Base-by-base conservation (phyloP, 2,888 invertebrate species). In the Caenorhabditis uteleia region DNA sequence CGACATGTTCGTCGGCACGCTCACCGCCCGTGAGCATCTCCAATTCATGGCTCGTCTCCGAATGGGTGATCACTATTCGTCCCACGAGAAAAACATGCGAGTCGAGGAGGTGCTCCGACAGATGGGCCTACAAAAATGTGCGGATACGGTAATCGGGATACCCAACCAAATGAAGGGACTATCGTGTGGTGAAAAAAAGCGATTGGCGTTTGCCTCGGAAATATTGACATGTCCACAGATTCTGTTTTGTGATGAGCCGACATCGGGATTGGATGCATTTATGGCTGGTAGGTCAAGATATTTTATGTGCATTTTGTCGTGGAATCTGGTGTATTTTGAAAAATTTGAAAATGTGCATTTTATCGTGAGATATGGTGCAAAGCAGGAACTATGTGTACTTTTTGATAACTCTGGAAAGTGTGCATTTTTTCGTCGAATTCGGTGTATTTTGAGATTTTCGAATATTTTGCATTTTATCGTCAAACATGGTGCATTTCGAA, bases 131-230 rank as follows among this genome's bases (percentile, higher is more conserved):
- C 86, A 87, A 0, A 88, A 89, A 5, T 89, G 90, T 61, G 87
- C 89, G 7, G 87, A 91, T 71, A 90, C 90, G 0, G 86, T 89
- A 57, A 95, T 95, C 55, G 94, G 93, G 0, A 88, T 88, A 0
- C 86, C 88, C 12, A 74, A 72, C 45, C 90, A 90, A 36, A 88
- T 89, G 20, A 92, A 91, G 84, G 90, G 92, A 0, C 86, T 95
- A 1, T 95, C 94, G 0, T 94, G 95, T 0, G 95, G 95, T 0
- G 95, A 95, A 83, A 90, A 90, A 82, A 95, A 95, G 82, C 87
- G 95, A 53, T 85, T 95, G 20, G 90, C 94, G 0, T 94, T 95
- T 83, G 95, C 94, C 4, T 90, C 92, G 0, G 95, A 95, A 85
- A 83, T 86, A 34, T 72, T 87, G 50, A 86, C 86, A 2, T 86